phyloP scores from a whole-genome alignment of 30 jellyfish, hydroid and myxozoan species.

The Catostylus mosaicus region DNA sequence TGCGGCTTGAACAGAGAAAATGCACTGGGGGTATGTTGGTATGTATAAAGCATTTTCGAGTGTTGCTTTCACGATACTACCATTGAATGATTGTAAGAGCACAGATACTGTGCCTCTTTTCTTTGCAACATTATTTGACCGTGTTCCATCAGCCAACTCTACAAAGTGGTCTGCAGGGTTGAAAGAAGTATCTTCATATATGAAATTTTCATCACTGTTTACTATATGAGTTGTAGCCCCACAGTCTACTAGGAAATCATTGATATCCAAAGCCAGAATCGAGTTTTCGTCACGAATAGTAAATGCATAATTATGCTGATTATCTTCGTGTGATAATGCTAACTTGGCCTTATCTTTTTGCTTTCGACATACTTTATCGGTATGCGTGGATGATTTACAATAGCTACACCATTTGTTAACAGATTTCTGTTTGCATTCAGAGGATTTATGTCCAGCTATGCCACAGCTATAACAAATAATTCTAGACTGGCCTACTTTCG shows the following conservation, averaged over 20 bases:
- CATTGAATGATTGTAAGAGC: conserved; percentile 13
- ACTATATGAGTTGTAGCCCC: conserved; percentile 69
- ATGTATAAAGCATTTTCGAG: conserved; percentile 53
- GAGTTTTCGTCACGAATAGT: conserved; percentile 1
- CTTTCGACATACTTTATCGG: conserved; percentile 60
- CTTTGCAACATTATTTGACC: conserved; percentile 66
- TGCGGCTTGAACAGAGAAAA: conserved; percentile 74
- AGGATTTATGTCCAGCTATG: conserved; percentile 70
- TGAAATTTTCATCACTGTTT: conserved; percentile 49
- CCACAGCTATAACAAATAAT: conserved; percentile 69
- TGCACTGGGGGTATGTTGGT: conserved; percentile 69
- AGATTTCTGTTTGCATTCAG: conserved; percentile 42
- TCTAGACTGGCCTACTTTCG: conserved; percentile 17
- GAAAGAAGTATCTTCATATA: conserved; percentile 40
- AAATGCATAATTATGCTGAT: conserved; percentile 33
- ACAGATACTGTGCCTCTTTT: conserved; percentile 60
- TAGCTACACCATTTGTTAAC: conserved; percentile 58
- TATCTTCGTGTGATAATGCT: conserved; percentile 7
- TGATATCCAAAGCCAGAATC: neutral
- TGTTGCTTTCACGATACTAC: conserved; percentile 46
- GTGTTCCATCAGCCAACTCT: conserved; percentile 71
- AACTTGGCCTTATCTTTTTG: conserved; percentile 58
- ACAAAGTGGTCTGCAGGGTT: conserved; percentile 70
- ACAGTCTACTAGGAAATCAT: conserved; percentile 63
- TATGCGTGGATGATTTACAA: conserved; percentile 67